These are phyloP conservation scores for Agonopterix arenella DNA, from an alignment of 2,888 invertebrate species.

Conservation along the genomic window DNA sequence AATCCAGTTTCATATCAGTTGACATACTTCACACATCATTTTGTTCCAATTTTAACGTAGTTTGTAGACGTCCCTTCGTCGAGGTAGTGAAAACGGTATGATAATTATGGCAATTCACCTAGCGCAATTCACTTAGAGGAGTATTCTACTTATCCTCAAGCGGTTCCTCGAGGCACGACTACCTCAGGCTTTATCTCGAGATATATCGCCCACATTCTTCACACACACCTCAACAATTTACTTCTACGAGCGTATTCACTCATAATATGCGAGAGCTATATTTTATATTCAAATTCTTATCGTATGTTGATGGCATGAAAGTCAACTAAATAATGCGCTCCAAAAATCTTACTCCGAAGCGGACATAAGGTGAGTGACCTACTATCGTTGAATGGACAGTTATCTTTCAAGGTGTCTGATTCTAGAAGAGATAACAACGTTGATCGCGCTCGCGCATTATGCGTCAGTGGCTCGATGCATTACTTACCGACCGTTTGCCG, in stretches of 20 bases:
- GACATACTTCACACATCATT: no score
- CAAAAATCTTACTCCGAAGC: background rate
- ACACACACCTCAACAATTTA: constrained; percentile 8
- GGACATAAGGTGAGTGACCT: constrained; percentile 11
- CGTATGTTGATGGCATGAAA: no score
- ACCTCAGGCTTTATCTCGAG: constrained; percentile 52
- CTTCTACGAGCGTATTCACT: no score
- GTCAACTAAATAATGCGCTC: no score
- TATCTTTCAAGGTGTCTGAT: constrained; percentile 35
- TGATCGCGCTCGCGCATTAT: constrained; percentile 7
- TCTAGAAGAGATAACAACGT: constrained; percentile 24
- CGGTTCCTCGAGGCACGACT: constrained; percentile 53
- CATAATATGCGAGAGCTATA: no score
- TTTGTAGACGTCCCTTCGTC: constrained; percentile 25
- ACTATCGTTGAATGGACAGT: constrained; percentile 17
- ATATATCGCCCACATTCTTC: constrained; percentile 58
- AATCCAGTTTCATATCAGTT: no score
- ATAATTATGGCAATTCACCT: constrained; percentile 54
- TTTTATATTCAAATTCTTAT: no score
- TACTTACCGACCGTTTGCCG: constrained; percentile 14
- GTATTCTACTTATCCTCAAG: constrained; percentile 64
- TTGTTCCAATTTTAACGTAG: no score
- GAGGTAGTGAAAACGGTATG: constrained; percentile 37
- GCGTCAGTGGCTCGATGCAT: constrained; percentile 5
- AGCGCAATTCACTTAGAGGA: constrained; percentile 63